phyloP scores from a whole-genome alignment of 2,888 invertebrate species.

The Lasioglossum marginatum region DNA sequence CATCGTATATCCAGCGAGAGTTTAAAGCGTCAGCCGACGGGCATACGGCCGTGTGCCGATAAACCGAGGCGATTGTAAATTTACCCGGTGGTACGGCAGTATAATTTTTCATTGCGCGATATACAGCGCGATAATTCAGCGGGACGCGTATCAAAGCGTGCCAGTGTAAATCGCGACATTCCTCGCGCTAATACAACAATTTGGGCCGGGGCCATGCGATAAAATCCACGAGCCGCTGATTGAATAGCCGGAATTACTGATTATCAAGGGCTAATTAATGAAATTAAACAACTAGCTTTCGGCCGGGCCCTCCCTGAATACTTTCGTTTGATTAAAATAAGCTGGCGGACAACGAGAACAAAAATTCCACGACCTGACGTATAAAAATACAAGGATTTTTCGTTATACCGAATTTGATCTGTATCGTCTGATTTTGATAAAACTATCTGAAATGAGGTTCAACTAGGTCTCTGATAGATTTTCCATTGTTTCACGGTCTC shows the following conservation, averaged over 20 bases:
- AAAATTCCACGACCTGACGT: neutral
- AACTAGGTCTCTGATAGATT: neutral
- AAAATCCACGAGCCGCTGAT: conserved; percentile 15
- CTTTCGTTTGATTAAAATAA: neutral
- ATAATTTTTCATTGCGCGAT: conserved; percentile 45
- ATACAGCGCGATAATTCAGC: conserved; percentile 18
- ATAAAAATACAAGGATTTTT: neutral
- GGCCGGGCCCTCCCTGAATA: neutral
- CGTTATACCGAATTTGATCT: neutral
- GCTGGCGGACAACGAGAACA: neutral
- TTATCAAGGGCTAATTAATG: neutral
- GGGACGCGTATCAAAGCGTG: conserved; percentile 17
- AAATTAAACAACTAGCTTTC: neutral
- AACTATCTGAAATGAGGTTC: neutral
- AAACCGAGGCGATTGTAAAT: conserved; percentile 44
- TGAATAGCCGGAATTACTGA: conserved; percentile 15
- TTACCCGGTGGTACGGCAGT: neutral
- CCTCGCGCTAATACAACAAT: conserved; percentile 22
- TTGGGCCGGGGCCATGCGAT: conserved; percentile 15
- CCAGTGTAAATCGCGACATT: conserved; percentile 9
- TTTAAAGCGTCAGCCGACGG: conserved; percentile 24
- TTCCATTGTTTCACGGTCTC: neutral
- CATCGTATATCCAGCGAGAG: conserved; percentile 3
- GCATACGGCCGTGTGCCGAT: conserved; percentile 26
- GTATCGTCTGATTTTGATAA: neutral